These are phyloP conservation scores for Xestia xanthographa DNA, from an alignment of 2,888 invertebrate genomes.

Conservation along the genomic window DNA sequence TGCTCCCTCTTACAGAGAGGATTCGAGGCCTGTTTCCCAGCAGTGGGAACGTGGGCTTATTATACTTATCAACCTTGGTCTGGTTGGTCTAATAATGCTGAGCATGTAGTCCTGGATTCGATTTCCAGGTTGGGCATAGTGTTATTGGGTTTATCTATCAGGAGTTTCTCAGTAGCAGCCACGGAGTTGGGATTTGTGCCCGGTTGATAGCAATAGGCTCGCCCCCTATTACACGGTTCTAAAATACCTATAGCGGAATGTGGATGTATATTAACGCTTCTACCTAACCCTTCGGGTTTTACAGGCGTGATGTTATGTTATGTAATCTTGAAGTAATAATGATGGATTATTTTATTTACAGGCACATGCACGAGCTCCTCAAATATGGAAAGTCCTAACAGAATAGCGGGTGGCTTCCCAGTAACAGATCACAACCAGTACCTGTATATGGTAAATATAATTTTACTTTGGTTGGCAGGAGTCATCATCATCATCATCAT, in stretches of 20 bases:
- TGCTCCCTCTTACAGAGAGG: neutral
- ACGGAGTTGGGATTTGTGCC: neutral
- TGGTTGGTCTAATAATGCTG: neutral
- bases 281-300: neutral
- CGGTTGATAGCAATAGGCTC: neutral
- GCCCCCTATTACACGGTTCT: neutral
- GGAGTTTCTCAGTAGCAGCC: too few species aligned
- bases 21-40: neutral
- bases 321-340: conserved; percentile 8
- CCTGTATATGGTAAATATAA: conserved; percentile 27
- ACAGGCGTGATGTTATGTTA: neutral
- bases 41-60: neutral
- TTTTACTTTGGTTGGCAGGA: neutral
- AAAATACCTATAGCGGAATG: neutral
- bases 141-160: neutral
- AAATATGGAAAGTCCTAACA: conserved; percentile 12
- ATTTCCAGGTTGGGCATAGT: neutral
- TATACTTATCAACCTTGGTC: neutral
- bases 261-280: neutral
- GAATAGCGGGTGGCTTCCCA: conserved; percentile 14
- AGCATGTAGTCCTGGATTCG: neutral
- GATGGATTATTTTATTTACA: neutral
- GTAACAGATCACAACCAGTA: neutral
- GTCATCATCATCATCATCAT: too few species aligned
- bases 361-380: conserved; percentile 18